Base-by-base conservation (phyloP, 2,888 invertebrate genomes). In the Dilophus febrilis region DNA sequence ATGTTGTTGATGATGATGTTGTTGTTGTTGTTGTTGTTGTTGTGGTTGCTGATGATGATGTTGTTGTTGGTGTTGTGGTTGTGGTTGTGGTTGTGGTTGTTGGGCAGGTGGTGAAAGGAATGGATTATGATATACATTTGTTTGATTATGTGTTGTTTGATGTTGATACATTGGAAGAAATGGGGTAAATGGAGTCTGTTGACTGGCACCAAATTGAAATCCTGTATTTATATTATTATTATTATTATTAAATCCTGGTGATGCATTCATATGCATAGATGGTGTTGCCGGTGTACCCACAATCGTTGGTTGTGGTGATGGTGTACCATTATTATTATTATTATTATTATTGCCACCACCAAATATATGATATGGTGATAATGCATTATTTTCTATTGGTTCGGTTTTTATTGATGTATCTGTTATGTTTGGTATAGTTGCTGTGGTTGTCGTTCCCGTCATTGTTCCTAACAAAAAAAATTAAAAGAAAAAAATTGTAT, bases 401-500 rank as follows among this genome's bases (percentile, higher is more conserved):
- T 62, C 61, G 4, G 56, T 53, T 51, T 62, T 62, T 13, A 62
- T 59, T 22, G 56, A 51, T 42, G 57, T 51, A 49, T 57, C 53
- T 3, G 33, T 29, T 16, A 38, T 26, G 6, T 27, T 19, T 27
- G 19, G n/a, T 28, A 34, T 17, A 16, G 14, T 26, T 17, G 3
- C 14, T n/a, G 10, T 12, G 17, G 26, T 16, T 14, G 26, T 12
- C 22, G 19, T 16, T 14, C n/a, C 36, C 27, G 19, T 22, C 22
- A 22, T 22, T 22, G 22, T 22, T 22, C 22, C 22, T 22, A 22
- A 22, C 22, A 22, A 22, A 22, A 22, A 22, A 22, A 22, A 22
- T 22, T 22, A 22, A 22, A 8, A 6, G 22, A 22, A 8, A 22
- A 22, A 22, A n/a, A n/a, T n/a, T n/a, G n/a, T n/a, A n/a, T n/a